Percentiles rank a stretch among this genome's conserved stretches.
Conservation (phyloP, 2,113 vertebrate species). For the Oncorhynchus tshawytscha region DNA sequence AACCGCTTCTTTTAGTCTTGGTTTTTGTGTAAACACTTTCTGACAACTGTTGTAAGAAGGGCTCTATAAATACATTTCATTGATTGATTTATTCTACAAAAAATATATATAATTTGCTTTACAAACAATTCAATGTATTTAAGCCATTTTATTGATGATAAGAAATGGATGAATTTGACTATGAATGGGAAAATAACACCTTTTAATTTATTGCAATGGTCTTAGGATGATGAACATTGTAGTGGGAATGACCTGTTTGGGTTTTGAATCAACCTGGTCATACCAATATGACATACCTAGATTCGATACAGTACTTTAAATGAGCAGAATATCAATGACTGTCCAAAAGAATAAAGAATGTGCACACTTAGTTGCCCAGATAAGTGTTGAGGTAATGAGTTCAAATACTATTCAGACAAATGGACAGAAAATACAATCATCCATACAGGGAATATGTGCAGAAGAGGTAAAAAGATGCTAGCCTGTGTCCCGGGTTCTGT, state of each 20-base stretch:
- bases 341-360: constrained; percentile 48
- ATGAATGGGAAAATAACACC: background rate
- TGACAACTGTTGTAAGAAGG: no score
- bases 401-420: constrained; percentile 66
- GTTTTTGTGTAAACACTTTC: no score
- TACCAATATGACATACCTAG: background rate
- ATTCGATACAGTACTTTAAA: constrained; percentile 32
- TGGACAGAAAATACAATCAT: constrained; percentile 70
- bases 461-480: constrained; percentile 17
- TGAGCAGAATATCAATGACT: constrained; percentile 28
- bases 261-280: background rate
- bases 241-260: background rate
- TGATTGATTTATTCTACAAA: background rate
- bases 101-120: no score
- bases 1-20: no score
- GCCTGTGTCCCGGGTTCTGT: no score
- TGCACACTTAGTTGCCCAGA: constrained; percentile 64
- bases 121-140: constrained; percentile 37
- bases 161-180: constrained; percentile 60
- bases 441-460: constrained; percentile 61
- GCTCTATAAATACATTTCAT: no score
- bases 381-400: constrained; percentile 76
- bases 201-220: background rate
- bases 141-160: constrained; percentile 70
- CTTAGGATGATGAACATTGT: background rate